A percentile compares a stretch with the other conserved stretches of the same genome.
Conservation (phyloP, 2,113 vertebrate species). For the Eudyptes chrysolophus region DNA sequence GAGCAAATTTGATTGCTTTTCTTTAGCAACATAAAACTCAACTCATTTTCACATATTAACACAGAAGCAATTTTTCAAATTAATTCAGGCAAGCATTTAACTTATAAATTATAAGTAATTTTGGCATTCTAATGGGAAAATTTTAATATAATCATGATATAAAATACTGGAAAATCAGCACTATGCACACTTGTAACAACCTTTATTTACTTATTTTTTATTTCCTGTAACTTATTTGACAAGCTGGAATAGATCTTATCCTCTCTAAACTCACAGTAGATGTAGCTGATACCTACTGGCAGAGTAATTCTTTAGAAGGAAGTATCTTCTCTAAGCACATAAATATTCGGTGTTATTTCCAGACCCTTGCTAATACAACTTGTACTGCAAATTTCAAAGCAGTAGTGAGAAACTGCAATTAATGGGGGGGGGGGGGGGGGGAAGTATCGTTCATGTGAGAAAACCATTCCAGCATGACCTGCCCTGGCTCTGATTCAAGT, state of each 20-base stretch:
- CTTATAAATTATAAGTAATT: not conserved
- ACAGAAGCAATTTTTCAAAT: not conserved
- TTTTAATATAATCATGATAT: not conserved
- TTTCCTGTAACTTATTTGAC: not conserved
- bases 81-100: not conserved
- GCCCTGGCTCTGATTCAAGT: conserved; percentile 2
- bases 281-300: not conserved
- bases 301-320: too few relatives aligned
- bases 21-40: not conserved
- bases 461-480: not conserved
- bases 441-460: not conserved
- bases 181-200: not conserved
- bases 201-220: not conserved
- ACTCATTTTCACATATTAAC: not conserved
- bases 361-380: not conserved
- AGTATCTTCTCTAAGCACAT: not conserved
- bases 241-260: not conserved
- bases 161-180: not conserved
- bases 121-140: not conserved
- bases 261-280: not conserved
- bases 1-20: not conserved
- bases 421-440: not conserved
- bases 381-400: not conserved
- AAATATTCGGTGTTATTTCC: not conserved
- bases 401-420: not conserved